Percentiles rank a stretch among this genome's conserved stretches.
Conservation (phyloP, 1,140 invertebrate species). For the Drosophila bocki region DNA sequence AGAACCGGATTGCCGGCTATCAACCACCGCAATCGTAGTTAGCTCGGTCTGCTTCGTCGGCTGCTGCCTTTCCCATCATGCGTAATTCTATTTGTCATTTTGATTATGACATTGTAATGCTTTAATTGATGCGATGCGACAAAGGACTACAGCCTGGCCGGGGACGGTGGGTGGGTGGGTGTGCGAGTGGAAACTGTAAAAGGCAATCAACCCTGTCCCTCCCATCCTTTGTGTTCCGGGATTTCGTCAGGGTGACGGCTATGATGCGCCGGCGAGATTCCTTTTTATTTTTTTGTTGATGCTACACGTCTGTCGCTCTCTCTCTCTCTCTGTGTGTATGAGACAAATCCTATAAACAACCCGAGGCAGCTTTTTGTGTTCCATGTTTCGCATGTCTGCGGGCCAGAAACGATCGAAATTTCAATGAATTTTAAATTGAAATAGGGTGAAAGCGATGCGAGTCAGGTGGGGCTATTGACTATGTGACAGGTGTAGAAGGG, state of each 20-base stretch:
- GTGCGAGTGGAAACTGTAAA: conserved; percentile 57
- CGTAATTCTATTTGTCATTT: conserved; percentile 85
- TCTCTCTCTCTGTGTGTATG: conserved; percentile 38
- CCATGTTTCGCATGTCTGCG: conserved; percentile 51
- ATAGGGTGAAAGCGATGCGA: conserved; percentile 30
- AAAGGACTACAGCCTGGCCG: conserved; percentile 37
- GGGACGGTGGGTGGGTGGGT: background rate
- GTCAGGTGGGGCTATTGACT: conserved; percentile 30
- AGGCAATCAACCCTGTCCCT: conserved; percentile 73
- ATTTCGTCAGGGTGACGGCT: conserved; percentile 61
- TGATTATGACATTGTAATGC: conserved; percentile 85
- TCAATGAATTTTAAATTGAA: conserved; percentile 82
- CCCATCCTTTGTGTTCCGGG: conserved; percentile 30
- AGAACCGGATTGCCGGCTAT: conserved; percentile 45
- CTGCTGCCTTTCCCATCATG: conserved; percentile 81
- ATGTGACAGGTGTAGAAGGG: conserved; percentile 14
- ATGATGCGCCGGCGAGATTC: conserved; percentile 63
- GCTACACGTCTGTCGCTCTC: conserved; percentile 21
- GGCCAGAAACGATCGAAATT: conserved; percentile 57
- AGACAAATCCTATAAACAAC: conserved; percentile 76
- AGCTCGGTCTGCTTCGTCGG: conserved; percentile 45
- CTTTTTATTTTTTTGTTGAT: conserved; percentile 18
- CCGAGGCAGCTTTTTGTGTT: conserved; percentile 56
- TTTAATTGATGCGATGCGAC: conserved; percentile 84
- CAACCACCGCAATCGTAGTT: conserved; percentile 62